A percentile compares a stretch with the other conserved stretches of the same genome.
phyloP scores from a whole-genome alignment of 2,888 invertebrate species.

The Cybosia mesomella region DNA sequence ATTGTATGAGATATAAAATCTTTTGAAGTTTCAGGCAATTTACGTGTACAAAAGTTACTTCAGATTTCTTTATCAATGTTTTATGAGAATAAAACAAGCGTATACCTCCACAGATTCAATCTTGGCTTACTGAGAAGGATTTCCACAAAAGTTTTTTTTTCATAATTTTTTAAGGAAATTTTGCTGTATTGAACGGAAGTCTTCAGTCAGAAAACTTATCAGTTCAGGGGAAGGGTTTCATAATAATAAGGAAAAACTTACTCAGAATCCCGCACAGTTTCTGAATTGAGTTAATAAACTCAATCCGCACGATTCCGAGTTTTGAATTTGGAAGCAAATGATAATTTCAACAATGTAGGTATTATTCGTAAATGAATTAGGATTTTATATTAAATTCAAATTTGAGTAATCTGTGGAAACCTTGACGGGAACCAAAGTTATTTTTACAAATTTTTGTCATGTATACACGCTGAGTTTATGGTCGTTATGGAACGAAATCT shows the following conservation, averaged over 20 bases:
- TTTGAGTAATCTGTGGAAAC: constrained; percentile 13
- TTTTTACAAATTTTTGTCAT: constrained; percentile 8
- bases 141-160: constrained; percentile 17
- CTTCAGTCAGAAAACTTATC: constrained; percentile 6
- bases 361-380: constrained; percentile 11
- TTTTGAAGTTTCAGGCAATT: neutral
- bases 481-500: no score
- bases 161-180: neutral
- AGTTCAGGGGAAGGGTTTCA: constrained; percentile 7
- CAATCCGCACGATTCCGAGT: constrained; percentile 9
- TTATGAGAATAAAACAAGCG: neutral
- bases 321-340: constrained; percentile 19
- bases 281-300: constrained; percentile 8
- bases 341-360: constrained; percentile 15
- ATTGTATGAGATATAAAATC: neutral
- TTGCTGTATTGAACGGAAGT: neutral
- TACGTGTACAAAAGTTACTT: neutral
- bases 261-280: neutral
- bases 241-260: neutral
- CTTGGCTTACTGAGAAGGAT: neutral
- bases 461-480: neutral
- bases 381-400: constrained; percentile 13
- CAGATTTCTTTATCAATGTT: neutral
- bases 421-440: constrained; percentile 5
- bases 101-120: neutral